Evolutionary conservation across 1,140 invertebrate species (phyloP), one percentile per base, ranked within the genome.

Genomic region (Leptinotarsa texana): DNA sequence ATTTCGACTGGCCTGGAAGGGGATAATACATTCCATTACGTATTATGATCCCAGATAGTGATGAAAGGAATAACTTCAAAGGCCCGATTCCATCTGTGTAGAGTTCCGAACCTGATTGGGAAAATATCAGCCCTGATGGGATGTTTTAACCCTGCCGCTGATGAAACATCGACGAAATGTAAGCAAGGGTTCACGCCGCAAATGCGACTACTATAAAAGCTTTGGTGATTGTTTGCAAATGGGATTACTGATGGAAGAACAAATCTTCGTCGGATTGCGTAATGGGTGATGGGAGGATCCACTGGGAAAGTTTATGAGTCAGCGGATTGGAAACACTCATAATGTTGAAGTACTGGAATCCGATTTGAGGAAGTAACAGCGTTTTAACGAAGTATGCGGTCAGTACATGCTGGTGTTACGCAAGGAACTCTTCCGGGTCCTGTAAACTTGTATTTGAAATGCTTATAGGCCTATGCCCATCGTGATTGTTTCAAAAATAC

Each of bases 31-130:
- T 57, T 57, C 51, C 51, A 57, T 57, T 57, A 57, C 13, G n/a
- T 57, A 57, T 57, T 57, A 57, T 57, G 51, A 57, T 57, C 51
- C 51, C 51, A 57, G 51, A 57, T 57, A 57, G 51, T 57, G 51
- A 57, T 57, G 51, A 57, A 57, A 57, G 51, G 51, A 57, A 57
- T n/a, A 57, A 17, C 51, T 57, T 57, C 51, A 57, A 57, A 57
- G 51, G 51, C 15, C 13, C 51, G 51, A 57, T 57, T 57, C 51
- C 15, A 57, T 57, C 51, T 57, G 15, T 5, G 51, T 57, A 15
- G 13, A 57, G 51, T 57, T 57, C 51, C 51, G n/a, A 15, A 57
- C 51, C 51, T 57, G 51, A 57, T 57, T 57, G 51, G 51, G 51
- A 57, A 57, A 57, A 57, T 57, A 57, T 57, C 51, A 3, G 51